phyloP scores from a whole-genome alignment of 2,888 invertebrate genomes.

The Urechis unicinctus region DNA sequence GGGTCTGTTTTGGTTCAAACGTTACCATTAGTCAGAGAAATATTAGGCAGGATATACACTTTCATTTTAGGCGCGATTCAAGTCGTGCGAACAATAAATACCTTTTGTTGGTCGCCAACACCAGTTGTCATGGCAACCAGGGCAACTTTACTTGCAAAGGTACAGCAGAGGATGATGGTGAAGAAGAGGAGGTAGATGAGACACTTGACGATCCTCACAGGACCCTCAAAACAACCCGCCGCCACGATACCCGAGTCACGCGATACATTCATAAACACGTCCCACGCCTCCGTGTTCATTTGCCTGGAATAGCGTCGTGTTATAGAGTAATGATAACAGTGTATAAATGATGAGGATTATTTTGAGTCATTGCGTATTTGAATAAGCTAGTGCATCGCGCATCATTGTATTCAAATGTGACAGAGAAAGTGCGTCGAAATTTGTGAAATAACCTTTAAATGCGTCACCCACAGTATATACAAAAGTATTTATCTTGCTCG shows the following conservation, averaged over 20 bases:
- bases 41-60: too few species aligned
- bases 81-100: too few species aligned
- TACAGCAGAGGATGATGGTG: conserved; percentile 15
- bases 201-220: conserved; percentile 22
- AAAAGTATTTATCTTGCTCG: too few species aligned
- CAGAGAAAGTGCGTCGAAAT: too few species aligned
- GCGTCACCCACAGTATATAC: too few species aligned
- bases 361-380: too few species aligned
- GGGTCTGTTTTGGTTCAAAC: too few species aligned
- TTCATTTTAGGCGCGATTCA: too few species aligned
- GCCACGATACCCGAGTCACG: conserved; percentile 21
- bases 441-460: too few species aligned
- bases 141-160: conserved; percentile 20
- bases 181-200: conserved; percentile 22
- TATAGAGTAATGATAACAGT: background rate
- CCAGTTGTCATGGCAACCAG: conserved; percentile 20
- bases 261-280: conserved; percentile 23
- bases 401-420: background rate
- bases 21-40: too few species aligned
- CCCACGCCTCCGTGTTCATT: conserved; percentile 25
- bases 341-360: too few species aligned
- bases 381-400: too few species aligned
- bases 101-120: conserved; percentile 18
- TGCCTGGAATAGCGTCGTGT: conserved; percentile 9
- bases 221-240: conserved; percentile 22